These are phyloP conservation scores for Panagrolaimus sp. DNA, from an alignment of 1,140 invertebrate species.

Conservation along the genomic window DNA sequence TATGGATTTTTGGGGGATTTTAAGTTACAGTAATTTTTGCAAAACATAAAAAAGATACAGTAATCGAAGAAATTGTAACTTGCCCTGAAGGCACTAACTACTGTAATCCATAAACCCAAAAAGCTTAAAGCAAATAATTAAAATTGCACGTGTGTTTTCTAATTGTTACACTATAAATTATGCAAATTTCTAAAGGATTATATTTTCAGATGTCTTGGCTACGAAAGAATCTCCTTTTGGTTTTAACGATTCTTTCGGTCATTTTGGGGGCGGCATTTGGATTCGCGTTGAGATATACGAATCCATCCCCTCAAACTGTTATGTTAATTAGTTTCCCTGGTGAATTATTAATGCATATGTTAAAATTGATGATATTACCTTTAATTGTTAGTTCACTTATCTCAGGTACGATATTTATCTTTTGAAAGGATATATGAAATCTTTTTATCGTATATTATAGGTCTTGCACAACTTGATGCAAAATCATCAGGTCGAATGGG, in stretches of 20 bases:
- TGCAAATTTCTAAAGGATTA: too few species aligned
- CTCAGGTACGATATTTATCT: conserved; percentile 64
- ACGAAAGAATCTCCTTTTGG: conserved; percentile 49
- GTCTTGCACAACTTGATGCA: conserved; percentile 56
- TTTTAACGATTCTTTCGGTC: conserved; percentile 69
- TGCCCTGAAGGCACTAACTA: too few species aligned
- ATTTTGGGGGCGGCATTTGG: conserved; percentile 71
- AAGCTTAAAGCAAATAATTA: too few species aligned
- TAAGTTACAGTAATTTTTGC: too few species aligned
- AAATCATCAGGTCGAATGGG: conserved; percentile 66
- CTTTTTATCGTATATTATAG: conserved; percentile 30
- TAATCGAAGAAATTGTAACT: too few species aligned
- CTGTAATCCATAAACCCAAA: too few species aligned
- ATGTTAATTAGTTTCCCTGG: conserved; percentile 81
- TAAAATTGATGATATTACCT: conserved; percentile 81
- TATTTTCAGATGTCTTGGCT: conserved; percentile 42
- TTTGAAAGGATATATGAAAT: conserved; percentile 10
- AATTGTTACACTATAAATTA: too few species aligned
- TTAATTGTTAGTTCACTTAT: conserved; percentile 82
- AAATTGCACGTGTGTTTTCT: too few species aligned
- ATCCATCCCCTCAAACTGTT: conserved; percentile 65
- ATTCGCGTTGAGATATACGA: conserved; percentile 60
- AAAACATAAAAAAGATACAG: too few species aligned
- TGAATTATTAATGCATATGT: conserved; percentile 78
- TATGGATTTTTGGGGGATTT: too few species aligned